Evolutionary conservation across 1,140 invertebrate species (phyloP), one percentile per base, ranked within the genome.

Genomic region (Lepidurus apus): DNA sequence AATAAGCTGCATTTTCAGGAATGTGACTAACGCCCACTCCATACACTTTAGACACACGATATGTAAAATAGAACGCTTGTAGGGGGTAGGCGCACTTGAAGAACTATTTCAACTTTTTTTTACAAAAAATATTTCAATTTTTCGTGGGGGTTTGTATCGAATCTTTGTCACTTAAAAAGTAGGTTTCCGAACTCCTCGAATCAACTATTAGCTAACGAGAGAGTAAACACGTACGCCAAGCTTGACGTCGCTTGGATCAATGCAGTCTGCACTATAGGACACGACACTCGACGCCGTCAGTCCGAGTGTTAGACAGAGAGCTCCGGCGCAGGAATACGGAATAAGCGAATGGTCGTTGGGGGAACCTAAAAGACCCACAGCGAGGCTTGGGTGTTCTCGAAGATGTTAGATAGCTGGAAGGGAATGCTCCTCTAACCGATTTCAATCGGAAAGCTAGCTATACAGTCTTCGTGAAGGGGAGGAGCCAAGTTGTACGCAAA

Each of bases 1-100:
- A 73, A 79, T 45, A 24, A 79, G 74, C 78, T 79, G 78, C 73
- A 79, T 79, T 74, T 74, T 79, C 42, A 74, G 74, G 74, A 79
- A 79, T 74, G 17, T 65, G 21, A 7, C 53, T 65, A 65, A 65
- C 53, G 53, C 53, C 53, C 53, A 65, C 4, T 21, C 53, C 53
- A 10, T 65, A 65, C 21, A n/a, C 53, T 34, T 34, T 34, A 34
- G 34, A 34, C 34, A 26, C 26, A 34, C 34, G 34, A 34, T 34
- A 34, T 34, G 4, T 34, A 34, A 34, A 34, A 34, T 34, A 34
- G 34, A 34, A 34, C 34, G 34, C 34, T 34, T 34, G 34, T 34
- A 34, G 34, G 34, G 34, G 34, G 2, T 34, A 34, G 34, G 34
- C 4, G 34, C 34, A 34, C 34, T 34, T 34, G 34, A 34, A 3